A percentile compares a stretch with the other conserved stretches of the same genome.
Evolutionary conservation across 2,113 vertebrate genomes (phyloP).

Genomic region (Myocastor coypus): DNA sequence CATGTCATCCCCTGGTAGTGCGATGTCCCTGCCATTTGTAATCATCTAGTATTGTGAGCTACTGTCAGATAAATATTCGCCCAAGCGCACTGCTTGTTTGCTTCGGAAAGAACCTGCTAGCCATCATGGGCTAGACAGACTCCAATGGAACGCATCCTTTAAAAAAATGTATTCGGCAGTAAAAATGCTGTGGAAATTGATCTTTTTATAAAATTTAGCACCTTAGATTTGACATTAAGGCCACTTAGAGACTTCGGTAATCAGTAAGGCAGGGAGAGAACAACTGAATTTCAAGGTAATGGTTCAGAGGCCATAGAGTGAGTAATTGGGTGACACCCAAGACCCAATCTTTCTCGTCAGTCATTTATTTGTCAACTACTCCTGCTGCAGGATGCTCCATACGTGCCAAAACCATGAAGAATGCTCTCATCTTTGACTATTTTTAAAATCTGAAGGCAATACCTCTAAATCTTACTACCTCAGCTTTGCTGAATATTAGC

Average conservation of each 20-base stretch:
- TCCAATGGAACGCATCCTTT: slow-evolving; percentile 73
- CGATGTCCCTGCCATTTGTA: slow-evolving; percentile 47
- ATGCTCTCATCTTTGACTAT: background rate
- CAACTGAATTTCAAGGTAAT: slow-evolving; percentile 78
- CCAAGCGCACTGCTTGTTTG: slow-evolving; percentile 27
- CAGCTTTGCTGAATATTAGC: background rate
- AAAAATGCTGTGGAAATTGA: slow-evolving; percentile 81
- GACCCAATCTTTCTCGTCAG: slow-evolving; percentile 64
- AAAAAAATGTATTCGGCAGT: slow-evolving; percentile 75
- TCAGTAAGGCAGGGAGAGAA: slow-evolving; percentile 72
- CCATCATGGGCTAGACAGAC: slow-evolving; percentile 64
- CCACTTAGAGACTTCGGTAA: slow-evolving; percentile 67
- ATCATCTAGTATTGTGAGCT: slow-evolving; percentile 71
- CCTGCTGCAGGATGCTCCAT: background rate
- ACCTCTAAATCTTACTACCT: background rate
- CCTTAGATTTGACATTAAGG: slow-evolving; percentile 79
- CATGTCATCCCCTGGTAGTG: slow-evolving; percentile 61
- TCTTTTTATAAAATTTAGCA: slow-evolving; percentile 78
- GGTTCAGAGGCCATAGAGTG: slow-evolving; percentile 55
- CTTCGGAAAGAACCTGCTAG: slow-evolving; percentile 74
- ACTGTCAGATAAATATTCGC: slow-evolving; percentile 69
- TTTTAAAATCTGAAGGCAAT: background rate
- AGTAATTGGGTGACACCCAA: slow-evolving; percentile 56
- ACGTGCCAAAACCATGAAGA: slow-evolving; percentile 6
- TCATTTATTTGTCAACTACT: slow-evolving; percentile 75